These are phyloP conservation scores for Haliclona indistincta DNA, from an alignment of 37 sponge, comb jelly and placozoan genomes.

Conservation along the genomic window DNA sequence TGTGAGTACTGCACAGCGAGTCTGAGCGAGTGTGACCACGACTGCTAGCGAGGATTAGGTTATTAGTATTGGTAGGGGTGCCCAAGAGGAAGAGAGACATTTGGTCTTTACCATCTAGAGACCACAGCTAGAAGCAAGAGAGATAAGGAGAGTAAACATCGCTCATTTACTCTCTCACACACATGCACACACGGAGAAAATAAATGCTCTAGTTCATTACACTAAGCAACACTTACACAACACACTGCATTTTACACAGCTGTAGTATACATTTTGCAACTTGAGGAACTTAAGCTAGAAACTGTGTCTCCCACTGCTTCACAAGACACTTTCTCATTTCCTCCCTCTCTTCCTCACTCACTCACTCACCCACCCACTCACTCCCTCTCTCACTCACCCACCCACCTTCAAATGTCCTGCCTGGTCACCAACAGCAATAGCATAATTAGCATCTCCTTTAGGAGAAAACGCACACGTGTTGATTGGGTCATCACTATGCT, in stretches of 20 bases:
- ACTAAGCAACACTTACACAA: neutral
- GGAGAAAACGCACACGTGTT: neutral
- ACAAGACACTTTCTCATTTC: too few relatives aligned
- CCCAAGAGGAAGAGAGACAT: neutral
- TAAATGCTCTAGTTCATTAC: neutral
- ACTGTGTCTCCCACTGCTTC: constrained; percentile 30
- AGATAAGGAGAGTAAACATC: too few relatives aligned
- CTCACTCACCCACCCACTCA: too few relatives aligned
- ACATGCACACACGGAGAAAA: neutral
- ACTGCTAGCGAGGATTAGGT: too few relatives aligned
- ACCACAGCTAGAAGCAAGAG: too few relatives aligned
- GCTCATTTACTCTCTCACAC: too few relatives aligned
- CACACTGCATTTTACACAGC: neutral
- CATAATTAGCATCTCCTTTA: too few relatives aligned
- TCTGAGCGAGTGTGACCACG: neutral
- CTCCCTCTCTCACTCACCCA: too few relatives aligned
- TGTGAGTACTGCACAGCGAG: neutral
- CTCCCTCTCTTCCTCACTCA: too few relatives aligned
- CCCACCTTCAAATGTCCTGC: neutral
- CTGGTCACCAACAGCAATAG: neutral
- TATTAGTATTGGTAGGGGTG: too few relatives aligned
- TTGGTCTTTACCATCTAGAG: neutral
- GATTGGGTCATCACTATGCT: neutral
- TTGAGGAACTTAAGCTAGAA: neutral
- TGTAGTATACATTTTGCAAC: neutral